Evolutionary conservation across 2,113 vertebrate species (phyloP).

Genomic region (Procapra przewalskii): DNA sequence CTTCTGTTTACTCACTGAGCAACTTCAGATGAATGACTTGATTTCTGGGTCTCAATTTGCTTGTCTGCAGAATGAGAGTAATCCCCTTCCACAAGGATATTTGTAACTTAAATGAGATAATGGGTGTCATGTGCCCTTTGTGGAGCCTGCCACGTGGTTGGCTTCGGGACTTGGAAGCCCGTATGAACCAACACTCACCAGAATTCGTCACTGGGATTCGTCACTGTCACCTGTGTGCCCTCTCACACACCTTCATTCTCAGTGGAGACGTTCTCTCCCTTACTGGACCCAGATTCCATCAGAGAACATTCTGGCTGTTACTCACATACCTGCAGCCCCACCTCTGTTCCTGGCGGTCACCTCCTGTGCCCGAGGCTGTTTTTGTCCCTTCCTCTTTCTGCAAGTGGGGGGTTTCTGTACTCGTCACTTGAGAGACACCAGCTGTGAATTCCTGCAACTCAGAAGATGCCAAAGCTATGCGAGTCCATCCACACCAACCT

Average conservation of each 20-base stretch:
- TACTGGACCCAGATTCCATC: not conserved
- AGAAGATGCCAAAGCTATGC: not conserved
- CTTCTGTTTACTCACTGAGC: not conserved
- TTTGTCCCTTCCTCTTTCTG: not conserved
- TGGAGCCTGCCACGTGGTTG: not conserved
- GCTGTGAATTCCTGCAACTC: not conserved
- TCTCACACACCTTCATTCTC: not conserved
- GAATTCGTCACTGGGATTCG: not conserved
- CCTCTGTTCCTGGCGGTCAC: not conserved
- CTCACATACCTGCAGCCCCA: not conserved
- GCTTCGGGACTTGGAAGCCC: not conserved
- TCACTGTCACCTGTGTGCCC: not conserved
- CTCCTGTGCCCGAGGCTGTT: not conserved
- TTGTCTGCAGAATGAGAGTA: not conserved
- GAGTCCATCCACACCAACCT: not conserved
- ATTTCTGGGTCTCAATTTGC: not conserved
- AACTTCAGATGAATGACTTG: not conserved
- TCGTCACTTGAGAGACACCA: not conserved
- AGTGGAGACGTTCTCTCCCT: not conserved
- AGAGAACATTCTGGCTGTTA: not conserved
- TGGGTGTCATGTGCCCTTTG: accelerated
- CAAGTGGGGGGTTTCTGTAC: not conserved
- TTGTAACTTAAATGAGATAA: not conserved
- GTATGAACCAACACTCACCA: not conserved
- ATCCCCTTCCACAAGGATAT: not conserved